These are phyloP conservation scores for Brachionus angularis DNA, from an alignment of 1,140 invertebrate genomes.

Conservation along the genomic window DNA sequence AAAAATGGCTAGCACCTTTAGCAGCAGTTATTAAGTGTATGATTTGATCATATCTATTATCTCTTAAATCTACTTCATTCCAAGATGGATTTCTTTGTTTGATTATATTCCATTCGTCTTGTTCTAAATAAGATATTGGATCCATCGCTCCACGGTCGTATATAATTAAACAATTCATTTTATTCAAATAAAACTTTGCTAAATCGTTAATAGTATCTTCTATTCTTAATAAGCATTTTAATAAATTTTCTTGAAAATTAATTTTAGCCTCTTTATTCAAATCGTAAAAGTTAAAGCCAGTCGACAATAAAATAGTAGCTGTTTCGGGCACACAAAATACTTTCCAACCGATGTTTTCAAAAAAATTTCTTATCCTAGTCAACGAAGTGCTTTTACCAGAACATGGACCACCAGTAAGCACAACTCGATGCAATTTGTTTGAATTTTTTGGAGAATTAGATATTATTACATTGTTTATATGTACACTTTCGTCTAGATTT, in stretches of 20 bases:
- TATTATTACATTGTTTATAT: too few relatives aligned
- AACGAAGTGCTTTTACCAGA: constrained; percentile 98
- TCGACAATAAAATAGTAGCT: constrained; percentile 90
- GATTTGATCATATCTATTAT: constrained; percentile 94
- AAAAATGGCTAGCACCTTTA: constrained; percentile 93
- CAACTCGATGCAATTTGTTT: constrained; percentile 39
- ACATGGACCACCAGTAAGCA: constrained; percentile 70
- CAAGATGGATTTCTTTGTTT: constrained; percentile 71
- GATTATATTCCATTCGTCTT: constrained; percentile 80
- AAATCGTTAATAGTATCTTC: constrained; percentile 95
- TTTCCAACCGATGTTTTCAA: constrained; percentile 99
- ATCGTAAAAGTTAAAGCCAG: constrained; percentile 51
- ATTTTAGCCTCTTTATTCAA: constrained; percentile 52
- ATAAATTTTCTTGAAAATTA: constrained; percentile 92
- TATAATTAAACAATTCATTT: constrained; percentile 86
- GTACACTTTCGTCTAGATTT: too few relatives aligned
- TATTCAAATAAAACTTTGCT: constrained; percentile 63
- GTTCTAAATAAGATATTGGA: constrained; percentile 79
- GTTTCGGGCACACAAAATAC: constrained; percentile 97
- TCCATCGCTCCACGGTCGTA: constrained; percentile 98
- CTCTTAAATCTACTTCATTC: constrained; percentile 87
- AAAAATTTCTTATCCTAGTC: constrained; percentile 88
- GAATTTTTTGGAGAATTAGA: too few relatives aligned
- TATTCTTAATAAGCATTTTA: constrained; percentile 93
- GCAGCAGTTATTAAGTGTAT: constrained; percentile 68